Evolutionary conservation across 2,113 vertebrate genomes (phyloP).

Genomic region (Amblyopsis rosae): DNA sequence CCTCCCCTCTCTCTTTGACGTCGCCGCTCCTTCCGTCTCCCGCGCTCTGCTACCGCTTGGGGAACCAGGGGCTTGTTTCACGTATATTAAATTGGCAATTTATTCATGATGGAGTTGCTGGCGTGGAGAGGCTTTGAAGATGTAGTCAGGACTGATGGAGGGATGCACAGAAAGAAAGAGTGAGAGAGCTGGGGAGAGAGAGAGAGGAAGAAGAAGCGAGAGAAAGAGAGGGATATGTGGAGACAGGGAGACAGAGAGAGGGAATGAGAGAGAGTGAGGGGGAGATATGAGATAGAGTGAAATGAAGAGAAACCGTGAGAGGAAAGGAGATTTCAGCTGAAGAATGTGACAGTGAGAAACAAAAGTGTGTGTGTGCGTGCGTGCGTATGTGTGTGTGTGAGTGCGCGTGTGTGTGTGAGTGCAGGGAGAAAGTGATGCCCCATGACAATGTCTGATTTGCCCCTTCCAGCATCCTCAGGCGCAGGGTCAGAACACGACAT

Average conservation of each 20-base stretch:
- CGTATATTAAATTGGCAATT: constrained; percentile 75
- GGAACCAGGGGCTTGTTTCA: constrained; percentile 68
- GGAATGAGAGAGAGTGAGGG: constrained; percentile 11
- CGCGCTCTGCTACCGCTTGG: constrained; percentile 54
- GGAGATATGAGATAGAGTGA: constrained; percentile 50
- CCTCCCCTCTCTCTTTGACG: constrained; percentile 15
- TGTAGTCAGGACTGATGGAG: constrained; percentile 61
- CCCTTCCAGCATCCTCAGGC: constrained; percentile 54
- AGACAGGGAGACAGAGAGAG: constrained; percentile 35
- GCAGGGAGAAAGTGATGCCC: constrained; percentile 43
- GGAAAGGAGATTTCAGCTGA: neutral
- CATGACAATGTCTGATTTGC: constrained; percentile 66
- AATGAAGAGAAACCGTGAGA: constrained; percentile 7
- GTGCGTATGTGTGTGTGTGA: neutral
- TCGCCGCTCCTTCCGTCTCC: constrained; percentile 10
- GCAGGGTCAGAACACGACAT: constrained; percentile 49
- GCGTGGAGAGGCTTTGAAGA: constrained; percentile 72
- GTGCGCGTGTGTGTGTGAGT: neutral
- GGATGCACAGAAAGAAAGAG: constrained; percentile 49
- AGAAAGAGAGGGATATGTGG: constrained; percentile 11
- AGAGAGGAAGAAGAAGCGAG: neutral
- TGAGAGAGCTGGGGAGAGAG: constrained; percentile 20
- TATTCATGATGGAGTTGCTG: constrained; percentile 72
- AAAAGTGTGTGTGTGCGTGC: neutral
- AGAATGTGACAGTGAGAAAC: neutral